phyloP scores from a whole-genome alignment of 2,797 vertebrate genomes.

The Gymnocypris eckloni region DNA sequence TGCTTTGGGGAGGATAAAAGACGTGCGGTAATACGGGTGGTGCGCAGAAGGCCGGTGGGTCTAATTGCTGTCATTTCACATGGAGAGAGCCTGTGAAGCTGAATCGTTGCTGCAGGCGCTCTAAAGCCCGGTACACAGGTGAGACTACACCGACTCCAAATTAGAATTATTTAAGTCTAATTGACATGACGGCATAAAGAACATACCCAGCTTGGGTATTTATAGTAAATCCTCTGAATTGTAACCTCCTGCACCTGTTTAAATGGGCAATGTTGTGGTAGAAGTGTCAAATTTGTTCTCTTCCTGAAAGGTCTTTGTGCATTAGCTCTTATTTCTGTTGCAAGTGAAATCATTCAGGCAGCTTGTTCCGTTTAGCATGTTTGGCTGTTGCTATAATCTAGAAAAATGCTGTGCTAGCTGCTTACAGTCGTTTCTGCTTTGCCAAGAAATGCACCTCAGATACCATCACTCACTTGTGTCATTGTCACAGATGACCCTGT shows the following conservation, averaged over 20 bases:
- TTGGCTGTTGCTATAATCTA: slow-evolving; percentile 15
- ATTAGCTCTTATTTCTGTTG: slow-evolving; percentile 1
- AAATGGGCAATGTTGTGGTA: slow-evolving; percentile 13
- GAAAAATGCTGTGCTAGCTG: slow-evolving; percentile 28
- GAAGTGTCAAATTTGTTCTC: slow-evolving; percentile 1
- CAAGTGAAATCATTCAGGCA: neutral
- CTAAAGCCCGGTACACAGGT: slow-evolving; percentile 49
- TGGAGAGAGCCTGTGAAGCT: slow-evolving; percentile 45
- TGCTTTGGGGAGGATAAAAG: slow-evolving; percentile 59
- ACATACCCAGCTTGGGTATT: slow-evolving; percentile 45
- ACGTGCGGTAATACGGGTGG: slow-evolving; percentile 54
- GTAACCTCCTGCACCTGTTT: slow-evolving; percentile 35
- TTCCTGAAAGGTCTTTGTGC: neutral
- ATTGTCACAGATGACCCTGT: slow-evolving; percentile 56
- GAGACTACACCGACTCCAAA: slow-evolving; percentile 47
- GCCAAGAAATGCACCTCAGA: slow-evolving; percentile 35
- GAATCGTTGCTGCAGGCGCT: slow-evolving; percentile 53
- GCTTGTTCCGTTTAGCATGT: slow-evolving; percentile 5
- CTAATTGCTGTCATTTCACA: slow-evolving; percentile 60
- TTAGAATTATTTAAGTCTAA: slow-evolving; percentile 59
- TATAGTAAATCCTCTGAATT: slow-evolving; percentile 52
- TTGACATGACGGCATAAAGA: slow-evolving; percentile 54
- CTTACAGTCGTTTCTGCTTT: slow-evolving; percentile 12
- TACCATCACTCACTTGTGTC: slow-evolving; percentile 45
- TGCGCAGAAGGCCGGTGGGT: slow-evolving; percentile 39